Percentiles rank a stretch among this genome's conserved stretches.
Evolutionary conservation across 2,113 vertebrate genomes (phyloP).

Genomic region (Trochalopteron elliotii): DNA sequence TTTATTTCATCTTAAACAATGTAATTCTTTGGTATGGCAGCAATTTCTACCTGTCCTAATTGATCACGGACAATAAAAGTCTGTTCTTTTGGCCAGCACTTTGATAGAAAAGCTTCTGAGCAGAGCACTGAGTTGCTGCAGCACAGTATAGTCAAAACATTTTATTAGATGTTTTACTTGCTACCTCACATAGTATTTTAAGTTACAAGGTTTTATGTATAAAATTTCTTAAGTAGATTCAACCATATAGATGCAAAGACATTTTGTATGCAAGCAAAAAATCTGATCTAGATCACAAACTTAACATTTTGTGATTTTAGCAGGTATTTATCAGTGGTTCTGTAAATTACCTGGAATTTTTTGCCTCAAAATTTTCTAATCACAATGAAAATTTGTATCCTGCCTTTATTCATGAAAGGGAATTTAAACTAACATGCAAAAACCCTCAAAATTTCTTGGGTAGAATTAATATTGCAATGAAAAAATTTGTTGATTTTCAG

Average conservation of each 20-base stretch:
- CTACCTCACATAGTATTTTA: not conserved
- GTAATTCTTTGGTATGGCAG: not conserved
- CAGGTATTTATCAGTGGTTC: not conserved
- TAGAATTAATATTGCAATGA: not conserved
- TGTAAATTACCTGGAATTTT: not conserved
- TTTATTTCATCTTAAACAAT: slow-evolving; percentile 13
- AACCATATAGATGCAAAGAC: not conserved
- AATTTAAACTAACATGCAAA: not conserved
- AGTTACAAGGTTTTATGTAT: not conserved
- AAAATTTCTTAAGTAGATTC: not conserved
- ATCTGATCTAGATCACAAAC: not conserved
- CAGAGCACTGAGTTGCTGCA: not conserved
- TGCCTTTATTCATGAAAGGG: not conserved
- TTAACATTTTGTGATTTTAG: not conserved
- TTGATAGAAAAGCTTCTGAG: not conserved
- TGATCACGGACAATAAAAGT: not conserved
- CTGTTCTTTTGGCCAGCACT: not conserved
- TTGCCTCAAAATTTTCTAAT: not conserved
- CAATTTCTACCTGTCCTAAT: not conserved
- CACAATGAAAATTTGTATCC: not conserved
- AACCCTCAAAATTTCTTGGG: not conserved
- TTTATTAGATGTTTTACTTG: not conserved
- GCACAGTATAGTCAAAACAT: not conserved
- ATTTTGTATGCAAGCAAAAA: not conserved
- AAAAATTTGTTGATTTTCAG: not conserved